These are phyloP conservation scores for Colaptes auratus DNA, from an alignment of 2,113 vertebrate genomes.

Conservation along the genomic window DNA sequence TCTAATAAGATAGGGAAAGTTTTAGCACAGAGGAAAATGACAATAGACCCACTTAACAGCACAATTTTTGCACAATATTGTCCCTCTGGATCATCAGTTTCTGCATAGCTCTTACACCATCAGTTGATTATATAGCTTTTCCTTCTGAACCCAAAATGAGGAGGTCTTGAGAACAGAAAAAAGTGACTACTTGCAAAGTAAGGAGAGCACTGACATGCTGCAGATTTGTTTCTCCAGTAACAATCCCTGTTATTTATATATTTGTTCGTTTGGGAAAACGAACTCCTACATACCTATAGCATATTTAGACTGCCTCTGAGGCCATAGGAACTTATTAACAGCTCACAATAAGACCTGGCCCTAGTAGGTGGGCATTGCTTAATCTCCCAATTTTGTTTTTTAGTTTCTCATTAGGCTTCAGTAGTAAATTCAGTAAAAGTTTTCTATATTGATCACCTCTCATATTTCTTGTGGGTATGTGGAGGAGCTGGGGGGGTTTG, in stretches of 20 bases:
- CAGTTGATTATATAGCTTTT: no score
- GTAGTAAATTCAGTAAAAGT: not conserved
- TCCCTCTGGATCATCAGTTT: not conserved
- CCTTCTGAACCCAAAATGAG: no score
- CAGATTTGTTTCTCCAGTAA: not conserved
- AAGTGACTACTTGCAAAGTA: not conserved
- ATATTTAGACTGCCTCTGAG: not conserved
- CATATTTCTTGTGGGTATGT: not conserved
- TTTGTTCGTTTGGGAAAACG: fast-evolving
- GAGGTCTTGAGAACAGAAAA: not conserved
- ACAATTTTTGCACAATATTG: not conserved
- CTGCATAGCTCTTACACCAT: fast-evolving
- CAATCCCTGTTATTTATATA: not conserved
- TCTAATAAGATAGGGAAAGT: not conserved
- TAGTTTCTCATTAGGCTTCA: not conserved
- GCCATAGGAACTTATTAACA: not conserved
- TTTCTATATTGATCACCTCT: not conserved
- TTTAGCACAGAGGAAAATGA: not conserved
- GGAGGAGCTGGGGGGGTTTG: not conserved
- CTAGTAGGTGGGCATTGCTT: not conserved
- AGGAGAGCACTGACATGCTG: not conserved
- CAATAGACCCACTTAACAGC: not conserved
- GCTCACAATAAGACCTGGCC: not conserved
- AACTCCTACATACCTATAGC: not conserved
- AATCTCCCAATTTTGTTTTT: not conserved